A percentile compares a stretch with the other conserved stretches of the same genome.
These are phyloP conservation scores for Eledona agricola DNA, from an alignment of 2,888 invertebrate genomes.

Conservation along the genomic window DNA sequence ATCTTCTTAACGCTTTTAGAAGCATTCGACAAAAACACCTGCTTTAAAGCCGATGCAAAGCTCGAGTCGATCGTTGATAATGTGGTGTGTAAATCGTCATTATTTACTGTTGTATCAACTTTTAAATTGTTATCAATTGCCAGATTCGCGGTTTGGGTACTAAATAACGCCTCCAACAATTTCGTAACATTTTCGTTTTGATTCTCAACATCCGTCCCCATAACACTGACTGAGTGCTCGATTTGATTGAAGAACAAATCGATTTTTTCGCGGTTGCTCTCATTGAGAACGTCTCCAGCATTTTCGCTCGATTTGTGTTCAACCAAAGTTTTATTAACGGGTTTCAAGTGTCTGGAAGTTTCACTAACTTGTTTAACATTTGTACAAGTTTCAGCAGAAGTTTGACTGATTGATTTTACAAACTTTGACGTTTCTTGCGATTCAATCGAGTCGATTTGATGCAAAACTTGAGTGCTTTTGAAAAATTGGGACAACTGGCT, in stretches of 20 bases:
- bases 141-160: slow-evolving; percentile 21
- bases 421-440: slow-evolving; percentile 17
- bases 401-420: no score
- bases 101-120: slow-evolving; percentile 22
- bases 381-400: slow-evolving; percentile 3
- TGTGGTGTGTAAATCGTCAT: slow-evolving; percentile 42
- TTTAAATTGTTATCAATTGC: slow-evolving; percentile 17
- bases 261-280: slow-evolving; percentile 59
- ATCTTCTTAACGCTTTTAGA: slow-evolving; percentile 44
- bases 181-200: slow-evolving; percentile 27
- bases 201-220: slow-evolving; percentile 55
- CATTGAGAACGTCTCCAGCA: slow-evolving; percentile 35
- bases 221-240: slow-evolving; percentile 65
- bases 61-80: slow-evolving; percentile 44
- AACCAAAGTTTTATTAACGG: slow-evolving; percentile 3
- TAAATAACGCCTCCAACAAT: slow-evolving; percentile 26
- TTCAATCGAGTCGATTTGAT: slow-evolving; percentile 46
- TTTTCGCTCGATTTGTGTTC: slow-evolving; percentile 34
- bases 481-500: slow-evolving; percentile 46
- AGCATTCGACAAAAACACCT: slow-evolving; percentile 55
- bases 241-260: slow-evolving; percentile 63
- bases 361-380: no score
- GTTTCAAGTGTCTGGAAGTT: no score
- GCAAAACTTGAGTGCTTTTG: slow-evolving; percentile 49
- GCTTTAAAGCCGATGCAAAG: slow-evolving; percentile 52